Conservation (phyloP, 2,113 vertebrate genomes). For the Odontesthes bonariensis region DNA sequence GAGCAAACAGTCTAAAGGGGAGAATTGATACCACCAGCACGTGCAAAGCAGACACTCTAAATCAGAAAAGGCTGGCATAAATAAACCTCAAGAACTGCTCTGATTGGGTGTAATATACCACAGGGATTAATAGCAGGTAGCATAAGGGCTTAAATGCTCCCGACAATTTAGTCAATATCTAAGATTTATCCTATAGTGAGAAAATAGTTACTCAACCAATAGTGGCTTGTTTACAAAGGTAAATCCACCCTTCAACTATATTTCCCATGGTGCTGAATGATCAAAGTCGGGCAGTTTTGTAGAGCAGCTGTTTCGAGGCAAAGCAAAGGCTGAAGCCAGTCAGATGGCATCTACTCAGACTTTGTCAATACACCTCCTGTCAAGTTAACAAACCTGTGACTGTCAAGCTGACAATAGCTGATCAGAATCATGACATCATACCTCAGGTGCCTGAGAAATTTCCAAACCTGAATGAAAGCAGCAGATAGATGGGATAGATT, state of each 20-base stretch:
- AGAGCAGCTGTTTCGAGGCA: not conserved
- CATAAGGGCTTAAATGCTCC: not conserved
- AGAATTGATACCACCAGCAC: not conserved
- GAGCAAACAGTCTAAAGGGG: not conserved
- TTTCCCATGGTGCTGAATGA: not conserved
- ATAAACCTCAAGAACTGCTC: not conserved
- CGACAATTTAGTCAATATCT: not conserved
- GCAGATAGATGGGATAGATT: not conserved
- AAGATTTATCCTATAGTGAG: not conserved
- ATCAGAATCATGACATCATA: not conserved
- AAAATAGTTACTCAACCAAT: not conserved
- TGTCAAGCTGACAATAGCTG: not conserved
- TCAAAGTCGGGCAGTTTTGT: not conserved
- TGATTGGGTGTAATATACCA: not conserved
- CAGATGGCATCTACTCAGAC: not conserved
- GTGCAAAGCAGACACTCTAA: not conserved
- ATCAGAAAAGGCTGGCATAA: not conserved
- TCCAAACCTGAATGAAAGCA: not conserved
- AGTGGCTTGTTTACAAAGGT: not conserved
- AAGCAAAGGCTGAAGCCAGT: not conserved
- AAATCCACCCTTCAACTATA: constrained; percentile 44
- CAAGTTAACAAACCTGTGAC: not conserved
- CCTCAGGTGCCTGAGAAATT: not conserved
- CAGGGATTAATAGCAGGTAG: not conserved
- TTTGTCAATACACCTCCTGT: not conserved